Conservation (phyloP, 2,113 vertebrate species). For the Tinamus guttatus region DNA sequence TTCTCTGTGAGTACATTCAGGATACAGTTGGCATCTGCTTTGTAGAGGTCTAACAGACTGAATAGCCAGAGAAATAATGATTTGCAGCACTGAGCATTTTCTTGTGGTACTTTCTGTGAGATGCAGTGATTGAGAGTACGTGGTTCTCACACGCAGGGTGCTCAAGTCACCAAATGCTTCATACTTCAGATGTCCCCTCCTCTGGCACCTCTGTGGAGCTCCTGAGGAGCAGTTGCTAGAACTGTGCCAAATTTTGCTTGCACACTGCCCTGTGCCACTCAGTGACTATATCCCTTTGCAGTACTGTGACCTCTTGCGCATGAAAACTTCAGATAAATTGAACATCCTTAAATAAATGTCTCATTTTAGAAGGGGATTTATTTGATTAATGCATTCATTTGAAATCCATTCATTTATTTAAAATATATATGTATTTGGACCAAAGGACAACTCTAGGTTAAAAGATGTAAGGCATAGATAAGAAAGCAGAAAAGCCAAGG, state of each 20-base stretch:
- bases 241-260: neutral
- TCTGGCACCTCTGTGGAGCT: neutral
- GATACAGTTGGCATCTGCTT: constrained; percentile 2
- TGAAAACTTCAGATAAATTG: neutral
- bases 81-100: neutral
- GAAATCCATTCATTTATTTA: neutral
- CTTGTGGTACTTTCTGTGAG: neutral
- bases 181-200: neutral
- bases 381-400: neutral
- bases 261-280: neutral
- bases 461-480: neutral
- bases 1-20: neutral
- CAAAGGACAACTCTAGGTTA: neutral
- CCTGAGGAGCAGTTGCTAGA: neutral
- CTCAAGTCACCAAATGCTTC: neutral
- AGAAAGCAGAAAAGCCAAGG: neutral
- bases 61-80: neutral
- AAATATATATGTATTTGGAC: neutral
- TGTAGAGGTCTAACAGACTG: neutral
- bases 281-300: neutral
- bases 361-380: neutral
- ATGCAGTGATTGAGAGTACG: neutral
- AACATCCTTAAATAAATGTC: neutral
- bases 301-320: neutral
- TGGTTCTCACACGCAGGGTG: neutral